phyloP scores from a whole-genome alignment of 2,888 invertebrate genomes.

The Synanthedon vespiformis region DNA sequence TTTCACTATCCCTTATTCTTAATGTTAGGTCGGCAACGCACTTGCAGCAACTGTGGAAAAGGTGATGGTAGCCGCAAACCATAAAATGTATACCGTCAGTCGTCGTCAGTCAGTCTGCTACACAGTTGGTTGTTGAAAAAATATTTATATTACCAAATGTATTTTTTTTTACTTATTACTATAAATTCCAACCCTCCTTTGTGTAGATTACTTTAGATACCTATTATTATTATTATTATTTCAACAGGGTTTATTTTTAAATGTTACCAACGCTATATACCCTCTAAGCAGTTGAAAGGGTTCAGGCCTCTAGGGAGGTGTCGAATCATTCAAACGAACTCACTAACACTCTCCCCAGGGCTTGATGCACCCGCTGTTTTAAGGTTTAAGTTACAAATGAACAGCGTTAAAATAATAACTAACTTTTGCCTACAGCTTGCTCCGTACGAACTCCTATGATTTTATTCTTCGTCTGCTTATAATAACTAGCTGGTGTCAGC shows the following conservation, averaged over 20 bases:
- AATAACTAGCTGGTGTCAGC: too few species aligned
- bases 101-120: too few species aligned
- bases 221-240: background rate
- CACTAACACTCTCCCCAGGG: slow-evolving; percentile 53
- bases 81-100: too few species aligned
- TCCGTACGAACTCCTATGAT: too few species aligned
- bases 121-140: too few species aligned
- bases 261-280: background rate
- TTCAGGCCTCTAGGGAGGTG: slow-evolving; percentile 54
- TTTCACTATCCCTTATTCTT: too few species aligned
- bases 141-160: too few species aligned
- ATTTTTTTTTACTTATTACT: too few species aligned
- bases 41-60: too few species aligned
- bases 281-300: slow-evolving; percentile 32
- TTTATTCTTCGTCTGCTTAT: too few species aligned
- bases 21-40: too few species aligned
- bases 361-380: slow-evolving; percentile 37
- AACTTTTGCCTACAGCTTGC: background rate
- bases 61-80: too few species aligned
- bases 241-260: background rate
- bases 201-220: background rate
- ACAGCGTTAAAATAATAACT: background rate
- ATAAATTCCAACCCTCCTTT: background rate
- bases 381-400: slow-evolving; percentile 20
- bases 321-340: slow-evolving; percentile 63